Evolutionary conservation across 2,888 invertebrate genomes (phyloP).

Genomic region (Trichacis sp.): DNA sequence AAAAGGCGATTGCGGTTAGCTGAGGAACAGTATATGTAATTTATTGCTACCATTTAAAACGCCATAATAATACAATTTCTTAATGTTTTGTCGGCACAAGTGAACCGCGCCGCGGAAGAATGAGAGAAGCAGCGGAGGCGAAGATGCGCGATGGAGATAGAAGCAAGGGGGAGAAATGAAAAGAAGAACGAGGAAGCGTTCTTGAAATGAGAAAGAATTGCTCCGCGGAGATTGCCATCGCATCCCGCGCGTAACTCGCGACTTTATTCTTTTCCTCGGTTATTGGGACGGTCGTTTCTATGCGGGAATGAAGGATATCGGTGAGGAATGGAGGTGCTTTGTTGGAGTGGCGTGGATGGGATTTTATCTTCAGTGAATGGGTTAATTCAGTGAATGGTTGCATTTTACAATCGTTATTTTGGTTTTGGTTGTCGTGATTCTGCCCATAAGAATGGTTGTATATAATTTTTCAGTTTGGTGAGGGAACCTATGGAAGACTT

Average conservation of each 20-base stretch:
- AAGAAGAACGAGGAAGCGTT: slow-evolving; percentile 31
- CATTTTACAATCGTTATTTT: too few relatives aligned
- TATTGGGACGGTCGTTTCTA: background rate
- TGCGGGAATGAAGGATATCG: background rate
- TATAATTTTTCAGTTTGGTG: too few relatives aligned
- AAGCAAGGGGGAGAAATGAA: slow-evolving; percentile 31
- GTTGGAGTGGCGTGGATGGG: background rate
- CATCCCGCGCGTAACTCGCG: background rate
- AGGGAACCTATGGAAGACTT: too few relatives aligned
- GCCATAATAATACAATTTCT: slow-evolving; percentile 63
- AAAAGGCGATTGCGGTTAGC: slow-evolving; percentile 60
- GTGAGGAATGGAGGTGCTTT: background rate
- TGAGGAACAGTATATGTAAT: slow-evolving; percentile 55
- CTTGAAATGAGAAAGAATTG: slow-evolving; percentile 4
- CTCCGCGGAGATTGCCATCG: background rate
- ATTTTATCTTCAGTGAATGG: too few relatives aligned
- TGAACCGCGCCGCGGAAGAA: slow-evolving; percentile 43
- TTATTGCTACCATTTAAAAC: slow-evolving; percentile 65
- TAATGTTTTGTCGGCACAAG: slow-evolving; percentile 52
- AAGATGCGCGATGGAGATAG: slow-evolving; percentile 34
- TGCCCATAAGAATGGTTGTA: too few relatives aligned
- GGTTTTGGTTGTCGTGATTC: too few relatives aligned
- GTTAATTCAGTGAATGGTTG: too few relatives aligned
- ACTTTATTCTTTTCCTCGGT: background rate
- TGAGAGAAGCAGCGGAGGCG: slow-evolving; percentile 25